Conservation (phyloP, 2,113 vertebrate species). For the Planiliza haematocheilus region DNA sequence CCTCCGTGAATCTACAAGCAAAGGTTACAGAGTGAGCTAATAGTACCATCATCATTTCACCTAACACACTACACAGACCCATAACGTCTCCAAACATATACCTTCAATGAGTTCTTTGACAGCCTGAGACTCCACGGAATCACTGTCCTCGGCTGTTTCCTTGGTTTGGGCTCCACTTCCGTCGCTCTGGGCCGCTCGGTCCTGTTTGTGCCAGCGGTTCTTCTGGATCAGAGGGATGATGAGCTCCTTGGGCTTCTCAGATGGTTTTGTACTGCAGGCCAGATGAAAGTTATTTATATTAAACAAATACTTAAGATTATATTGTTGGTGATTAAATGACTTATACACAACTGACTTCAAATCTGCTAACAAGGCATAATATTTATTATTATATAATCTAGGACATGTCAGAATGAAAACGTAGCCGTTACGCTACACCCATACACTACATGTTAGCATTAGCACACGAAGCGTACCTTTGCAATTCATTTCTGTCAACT, state of each 20-base stretch:
- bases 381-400: too few relatives aligned
- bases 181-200: slow-evolving; percentile 32
- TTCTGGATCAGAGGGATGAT: slow-evolving; percentile 90
- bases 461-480: slow-evolving; percentile 78
- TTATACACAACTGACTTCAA: not conserved
- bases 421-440: not conserved
- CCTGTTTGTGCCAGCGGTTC: slow-evolving; percentile 83
- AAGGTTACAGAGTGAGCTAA: not conserved
- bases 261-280: slow-evolving; percentile 80
- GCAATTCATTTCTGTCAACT: slow-evolving; percentile 82
- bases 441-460: slow-evolving; percentile 42
- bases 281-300: not conserved
- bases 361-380: not conserved
- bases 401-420: not conserved
- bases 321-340: accelerated
- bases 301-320: not conserved
- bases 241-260: slow-evolving; percentile 84
- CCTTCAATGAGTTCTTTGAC: slow-evolving; percentile 92
- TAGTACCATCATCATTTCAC: not conserved
- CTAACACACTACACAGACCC: not conserved
- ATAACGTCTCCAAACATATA: slow-evolving; percentile 28
- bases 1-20: slow-evolving; percentile 85
- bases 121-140: slow-evolving; percentile 87
- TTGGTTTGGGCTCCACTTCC: slow-evolving; percentile 22
- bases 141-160: slow-evolving; percentile 26